Percentiles rank a stretch among this genome's conserved stretches.
phyloP scores from a whole-genome alignment of 2,888 invertebrate species.

The Drosophila dives region DNA sequence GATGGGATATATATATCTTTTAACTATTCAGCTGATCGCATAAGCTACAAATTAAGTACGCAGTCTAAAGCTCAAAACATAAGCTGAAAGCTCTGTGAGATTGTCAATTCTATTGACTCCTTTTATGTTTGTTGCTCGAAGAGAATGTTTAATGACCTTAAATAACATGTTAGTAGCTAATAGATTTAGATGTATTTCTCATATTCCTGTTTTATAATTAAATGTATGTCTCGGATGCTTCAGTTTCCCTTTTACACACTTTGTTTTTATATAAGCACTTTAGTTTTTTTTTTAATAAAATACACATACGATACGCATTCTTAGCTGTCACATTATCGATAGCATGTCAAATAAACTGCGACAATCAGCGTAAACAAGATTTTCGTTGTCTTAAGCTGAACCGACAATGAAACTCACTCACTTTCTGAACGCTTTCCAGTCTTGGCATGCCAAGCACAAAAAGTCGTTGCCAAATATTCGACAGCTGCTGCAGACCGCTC shows the following conservation, averaged over 20 bases:
- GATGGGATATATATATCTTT: constrained; percentile 17
- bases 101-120: not conserved
- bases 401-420: constrained; percentile 19
- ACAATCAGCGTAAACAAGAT: constrained; percentile 40
- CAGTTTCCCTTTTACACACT: not conserved
- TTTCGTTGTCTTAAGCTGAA: constrained; percentile 26
- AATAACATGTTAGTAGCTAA: not conserved
- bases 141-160: not conserved
- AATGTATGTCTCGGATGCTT: not conserved
- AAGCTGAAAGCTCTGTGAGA: constrained; percentile 5
- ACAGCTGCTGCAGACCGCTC: constrained; percentile 23
- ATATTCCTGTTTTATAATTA: not conserved
- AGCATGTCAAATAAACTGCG: constrained; percentile 36
- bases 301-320: constrained; percentile 23
- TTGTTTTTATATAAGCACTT: constrained; percentile 2
- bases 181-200: not conserved
- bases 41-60: constrained; percentile 3
- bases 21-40: constrained; percentile 16
- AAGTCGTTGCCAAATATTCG: constrained; percentile 71
- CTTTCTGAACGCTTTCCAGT: constrained; percentile 56
- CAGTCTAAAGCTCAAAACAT: constrained; percentile 20
- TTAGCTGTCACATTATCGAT: constrained; percentile 34
- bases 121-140: not conserved
- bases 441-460: constrained; percentile 34
- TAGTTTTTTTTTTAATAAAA: not conserved